Conservation (phyloP, 2,797 vertebrate genomes). For the Leptoclinus maculatus region DNA sequence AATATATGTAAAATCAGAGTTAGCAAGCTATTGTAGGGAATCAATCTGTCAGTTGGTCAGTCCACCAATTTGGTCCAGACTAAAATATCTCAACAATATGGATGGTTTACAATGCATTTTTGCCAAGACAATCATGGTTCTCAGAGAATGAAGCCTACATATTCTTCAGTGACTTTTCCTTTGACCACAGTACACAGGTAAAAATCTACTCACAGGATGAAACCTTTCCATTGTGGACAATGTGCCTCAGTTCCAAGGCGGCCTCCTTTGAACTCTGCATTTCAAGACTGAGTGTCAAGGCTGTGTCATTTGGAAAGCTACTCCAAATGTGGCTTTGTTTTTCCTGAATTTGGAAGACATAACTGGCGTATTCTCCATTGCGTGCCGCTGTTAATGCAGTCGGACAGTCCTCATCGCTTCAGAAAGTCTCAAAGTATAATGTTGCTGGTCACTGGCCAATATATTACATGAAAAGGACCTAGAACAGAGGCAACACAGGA, state of each 20-base stretch:
- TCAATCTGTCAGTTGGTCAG: background rate
- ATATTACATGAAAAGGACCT: background rate
- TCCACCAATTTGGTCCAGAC: background rate
- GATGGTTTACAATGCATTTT: background rate
- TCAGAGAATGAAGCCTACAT: background rate
- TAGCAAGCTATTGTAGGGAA: background rate
- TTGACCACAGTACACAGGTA: background rate
- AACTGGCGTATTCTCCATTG: background rate
- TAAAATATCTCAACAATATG: constrained; percentile 1
- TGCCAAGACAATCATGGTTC: background rate
- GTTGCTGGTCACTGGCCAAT: background rate
- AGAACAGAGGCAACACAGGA: background rate
- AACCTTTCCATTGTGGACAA: background rate
- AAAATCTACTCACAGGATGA: background rate
- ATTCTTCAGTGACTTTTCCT: background rate
- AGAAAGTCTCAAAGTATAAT: background rate
- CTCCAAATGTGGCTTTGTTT: background rate
- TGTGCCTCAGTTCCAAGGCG: background rate
- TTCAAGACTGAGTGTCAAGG: background rate
- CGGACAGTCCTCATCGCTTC: background rate
- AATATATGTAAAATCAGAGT: background rate
- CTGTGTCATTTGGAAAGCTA: constrained; percentile 3
- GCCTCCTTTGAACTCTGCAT: constrained; percentile 19
- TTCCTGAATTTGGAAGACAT: background rate
- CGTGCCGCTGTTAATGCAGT: background rate